These are phyloP conservation scores for Chrysodeixis includens DNA, from an alignment of 2,888 invertebrate species.

Conservation along the genomic window DNA sequence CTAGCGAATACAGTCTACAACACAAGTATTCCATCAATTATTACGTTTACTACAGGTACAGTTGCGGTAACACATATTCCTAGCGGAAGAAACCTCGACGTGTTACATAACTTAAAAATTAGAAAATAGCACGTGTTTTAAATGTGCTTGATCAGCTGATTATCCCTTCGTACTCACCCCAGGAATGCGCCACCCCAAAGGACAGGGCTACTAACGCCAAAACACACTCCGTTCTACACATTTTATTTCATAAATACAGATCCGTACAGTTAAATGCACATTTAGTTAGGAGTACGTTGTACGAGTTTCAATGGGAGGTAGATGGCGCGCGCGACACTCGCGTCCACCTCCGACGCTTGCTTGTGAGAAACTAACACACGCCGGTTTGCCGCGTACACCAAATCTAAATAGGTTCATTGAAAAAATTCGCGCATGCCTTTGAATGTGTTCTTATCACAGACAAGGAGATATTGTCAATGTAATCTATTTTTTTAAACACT, in stretches of 20 bases:
- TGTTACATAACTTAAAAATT: conserved; percentile 74
- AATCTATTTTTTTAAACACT: conserved; percentile 8
- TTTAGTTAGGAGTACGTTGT: conserved; percentile 68
- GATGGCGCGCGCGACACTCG: conserved; percentile 73
- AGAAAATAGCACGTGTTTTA: conserved; percentile 77
- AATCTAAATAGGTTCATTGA: conserved; percentile 79
- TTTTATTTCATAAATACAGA: conserved; percentile 82
- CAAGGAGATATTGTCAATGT: conserved; percentile 35
- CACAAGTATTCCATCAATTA: conserved; percentile 38
- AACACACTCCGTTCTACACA: conserved; percentile 79
- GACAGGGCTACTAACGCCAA: conserved; percentile 72
- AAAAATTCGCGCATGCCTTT: conserved; percentile 74
- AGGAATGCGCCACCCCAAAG: conserved; percentile 73
- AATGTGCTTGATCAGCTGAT: conserved; percentile 81
- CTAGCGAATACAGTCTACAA: conserved; percentile 49
- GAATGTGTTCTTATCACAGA: conserved; percentile 67
- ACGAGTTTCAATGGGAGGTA: conserved; percentile 80
- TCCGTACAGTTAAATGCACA: conserved; percentile 76
- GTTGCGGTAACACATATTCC: conserved; percentile 26
- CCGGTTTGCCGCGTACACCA: conserved; percentile 66
- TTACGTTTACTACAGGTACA: conserved; percentile 29
- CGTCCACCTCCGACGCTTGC: conserved; percentile 66
- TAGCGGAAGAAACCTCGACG: conserved; percentile 26
- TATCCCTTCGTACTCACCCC: conserved; percentile 80
- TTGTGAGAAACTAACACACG: conserved; percentile 61